phyloP scores from a whole-genome alignment of 2,797 vertebrate genomes.

The Centropyge bicolor region DNA sequence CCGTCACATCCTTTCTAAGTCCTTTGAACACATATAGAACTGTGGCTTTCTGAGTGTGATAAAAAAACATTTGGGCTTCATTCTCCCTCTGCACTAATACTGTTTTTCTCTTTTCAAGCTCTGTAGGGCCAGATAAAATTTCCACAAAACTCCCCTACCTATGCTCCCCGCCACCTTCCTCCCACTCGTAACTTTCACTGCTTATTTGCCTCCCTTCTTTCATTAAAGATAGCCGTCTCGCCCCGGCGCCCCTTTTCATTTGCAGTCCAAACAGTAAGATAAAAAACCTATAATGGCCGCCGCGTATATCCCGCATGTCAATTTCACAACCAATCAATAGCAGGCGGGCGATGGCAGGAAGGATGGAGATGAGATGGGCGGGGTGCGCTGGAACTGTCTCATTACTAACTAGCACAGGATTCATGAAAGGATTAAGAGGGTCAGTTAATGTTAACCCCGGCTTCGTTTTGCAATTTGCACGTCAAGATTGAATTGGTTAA shows the following conservation, averaged over 20 bases:
- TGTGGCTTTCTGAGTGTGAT: conserved; percentile 27
- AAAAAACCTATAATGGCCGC: conserved; percentile 82
- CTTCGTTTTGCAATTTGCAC: conserved; percentile 73
- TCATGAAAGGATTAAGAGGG: conserved; percentile 79
- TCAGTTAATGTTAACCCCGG: conserved; percentile 75
- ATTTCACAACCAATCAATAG: conserved; percentile 85
- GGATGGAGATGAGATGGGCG: conserved; percentile 72
- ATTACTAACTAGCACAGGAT: conserved; percentile 78
- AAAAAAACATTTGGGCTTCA: conserved; percentile 44
- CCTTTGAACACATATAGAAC: conserved; percentile 17
- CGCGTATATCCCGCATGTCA: conserved; percentile 81
- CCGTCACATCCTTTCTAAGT: conserved; percentile 21
- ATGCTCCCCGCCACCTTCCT: conserved; percentile 25
- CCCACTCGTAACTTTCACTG: conserved; percentile 65
- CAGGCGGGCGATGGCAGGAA: conserved; percentile 71
- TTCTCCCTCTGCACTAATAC: conserved; percentile 27
- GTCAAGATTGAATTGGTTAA: conserved; percentile 72
- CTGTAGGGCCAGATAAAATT: conserved; percentile 41
- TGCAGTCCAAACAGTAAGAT: conserved; percentile 84
- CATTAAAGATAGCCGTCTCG: conserved; percentile 79
- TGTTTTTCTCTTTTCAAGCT: conserved; percentile 35
- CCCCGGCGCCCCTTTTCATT: conserved; percentile 79
- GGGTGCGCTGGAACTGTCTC: conserved; percentile 79
- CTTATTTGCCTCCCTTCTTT: conserved; percentile 76
- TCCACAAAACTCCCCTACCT: conserved; percentile 55